Evolutionary conservation across 2,888 invertebrate species (phyloP).

Genomic region (Rhopalosiphum nymphaeae): DNA sequence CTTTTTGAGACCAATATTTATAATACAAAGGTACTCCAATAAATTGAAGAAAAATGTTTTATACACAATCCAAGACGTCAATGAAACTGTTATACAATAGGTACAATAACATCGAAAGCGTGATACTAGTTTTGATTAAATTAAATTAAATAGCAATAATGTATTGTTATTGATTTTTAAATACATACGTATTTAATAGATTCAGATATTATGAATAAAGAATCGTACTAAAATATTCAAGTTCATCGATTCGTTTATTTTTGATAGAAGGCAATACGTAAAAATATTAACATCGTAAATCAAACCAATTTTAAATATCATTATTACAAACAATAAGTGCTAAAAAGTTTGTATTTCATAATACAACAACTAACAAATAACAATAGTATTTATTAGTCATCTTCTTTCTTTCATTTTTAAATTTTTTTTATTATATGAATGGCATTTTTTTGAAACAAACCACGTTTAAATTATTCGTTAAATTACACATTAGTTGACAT

Average conservation of each 20-base stretch:
- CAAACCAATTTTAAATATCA: not conserved
- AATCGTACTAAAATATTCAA: not conserved
- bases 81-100: not conserved
- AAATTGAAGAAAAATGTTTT: not conserved
- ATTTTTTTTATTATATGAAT: not conserved
- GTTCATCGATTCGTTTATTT: not conserved
- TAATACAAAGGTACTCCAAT: slow-evolving; percentile 3
- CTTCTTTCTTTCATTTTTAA: not conserved
- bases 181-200: not conserved
- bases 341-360: not conserved
- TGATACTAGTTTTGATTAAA: not conserved
- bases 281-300: not conserved
- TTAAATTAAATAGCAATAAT: not conserved
- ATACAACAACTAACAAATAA: not conserved
- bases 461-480: not conserved
- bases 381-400: not conserved
- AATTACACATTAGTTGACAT: not conserved
- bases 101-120: not conserved
- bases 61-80: not conserved
- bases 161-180: not conserved
- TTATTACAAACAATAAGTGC: not conserved
- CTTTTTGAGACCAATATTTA: not conserved
- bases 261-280: not conserved
- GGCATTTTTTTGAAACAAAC: not conserved
- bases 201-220: not conserved